These are phyloP conservation scores for Gymnothorax javanicus DNA, from an alignment of 2,797 vertebrate species.

Conservation along the genomic window DNA sequence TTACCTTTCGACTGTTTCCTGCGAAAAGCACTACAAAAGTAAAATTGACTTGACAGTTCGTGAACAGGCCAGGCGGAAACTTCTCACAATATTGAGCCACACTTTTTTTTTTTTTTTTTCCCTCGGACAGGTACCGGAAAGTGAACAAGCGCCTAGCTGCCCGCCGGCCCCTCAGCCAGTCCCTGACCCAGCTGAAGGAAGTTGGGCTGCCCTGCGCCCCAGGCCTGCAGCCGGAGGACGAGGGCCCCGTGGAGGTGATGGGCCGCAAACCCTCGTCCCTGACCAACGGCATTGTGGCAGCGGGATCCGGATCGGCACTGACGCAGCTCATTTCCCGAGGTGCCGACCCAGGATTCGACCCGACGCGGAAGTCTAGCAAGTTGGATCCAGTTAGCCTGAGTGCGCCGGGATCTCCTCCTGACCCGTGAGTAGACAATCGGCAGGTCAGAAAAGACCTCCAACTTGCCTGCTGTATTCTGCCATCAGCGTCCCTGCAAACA, in stretches of 20 bases:
- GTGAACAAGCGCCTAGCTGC: constrained; percentile 92
- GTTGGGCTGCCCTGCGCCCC: constrained; percentile 76
- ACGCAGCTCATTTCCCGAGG: constrained; percentile 90
- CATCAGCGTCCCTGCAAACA: too few relatives aligned
- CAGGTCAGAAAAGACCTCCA: not conserved
- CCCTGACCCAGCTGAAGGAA: constrained; percentile 81
- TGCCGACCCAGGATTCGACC: constrained; percentile 83
- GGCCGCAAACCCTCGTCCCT: constrained; percentile 84
- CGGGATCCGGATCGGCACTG: constrained; percentile 68
- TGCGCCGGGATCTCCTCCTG: constrained; percentile 92
- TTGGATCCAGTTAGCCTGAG: constrained; percentile 86
- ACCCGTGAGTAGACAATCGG: constrained; percentile 77
- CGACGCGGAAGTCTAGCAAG: constrained; percentile 84
- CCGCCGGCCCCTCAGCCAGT: constrained; percentile 79
- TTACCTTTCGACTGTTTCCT: too few relatives aligned
- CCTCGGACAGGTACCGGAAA: constrained; percentile 86
- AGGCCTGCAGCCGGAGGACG: constrained; percentile 84
- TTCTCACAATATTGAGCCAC: too few relatives aligned
- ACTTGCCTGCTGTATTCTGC: not conserved
- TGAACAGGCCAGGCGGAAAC: not conserved
- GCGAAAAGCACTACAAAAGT: too few relatives aligned
- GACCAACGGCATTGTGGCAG: constrained; percentile 84
- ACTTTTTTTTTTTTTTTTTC: too few relatives aligned
- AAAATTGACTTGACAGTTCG: too few relatives aligned
- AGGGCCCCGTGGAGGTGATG: constrained; percentile 77